A percentile compares a stretch with the other conserved stretches of the same genome.
These are phyloP conservation scores for Eubasilissa regina DNA, from an alignment of 1,140 invertebrate genomes.

Conservation along the genomic window DNA sequence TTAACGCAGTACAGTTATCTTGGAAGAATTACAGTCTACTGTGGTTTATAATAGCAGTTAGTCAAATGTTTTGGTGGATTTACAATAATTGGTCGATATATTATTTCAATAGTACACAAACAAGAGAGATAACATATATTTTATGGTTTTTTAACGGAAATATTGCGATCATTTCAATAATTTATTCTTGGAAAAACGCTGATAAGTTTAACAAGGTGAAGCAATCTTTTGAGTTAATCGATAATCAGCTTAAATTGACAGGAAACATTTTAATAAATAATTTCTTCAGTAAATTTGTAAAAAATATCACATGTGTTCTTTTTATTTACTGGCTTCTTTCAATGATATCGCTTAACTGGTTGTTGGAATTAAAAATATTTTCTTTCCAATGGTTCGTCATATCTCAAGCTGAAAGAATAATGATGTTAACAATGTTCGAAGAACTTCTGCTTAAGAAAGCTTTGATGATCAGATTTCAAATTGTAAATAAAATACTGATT, in stretches of 20 bases:
- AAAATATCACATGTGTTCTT: neutral
- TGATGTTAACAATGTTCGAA: neutral
- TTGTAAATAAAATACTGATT: neutral
- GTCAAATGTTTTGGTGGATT: neutral
- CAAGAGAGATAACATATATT: neutral
- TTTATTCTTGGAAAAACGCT: neutral
- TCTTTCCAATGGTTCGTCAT: neutral
- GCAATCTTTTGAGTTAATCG: neutral
- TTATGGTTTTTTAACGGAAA: too few relatives aligned
- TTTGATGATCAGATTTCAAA: neutral
- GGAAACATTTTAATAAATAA: neutral
- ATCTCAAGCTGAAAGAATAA: neutral
- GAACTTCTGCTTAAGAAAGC: neutral
- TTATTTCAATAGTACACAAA: neutral
- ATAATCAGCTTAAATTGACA: neutral
- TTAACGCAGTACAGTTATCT: neutral
- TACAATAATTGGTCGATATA: neutral
- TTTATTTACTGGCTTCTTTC: neutral
- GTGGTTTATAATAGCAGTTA: neutral
- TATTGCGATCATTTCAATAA: neutral
- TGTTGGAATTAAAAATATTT: neutral
- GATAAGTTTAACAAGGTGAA: neutral
- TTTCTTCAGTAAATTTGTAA: neutral
- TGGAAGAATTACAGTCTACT: neutral
- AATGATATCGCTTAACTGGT: neutral